Percentiles rank a stretch among this genome's conserved stretches.
phyloP scores from a whole-genome alignment of 2,888 invertebrate species.

The Hyposoter didymator region DNA sequence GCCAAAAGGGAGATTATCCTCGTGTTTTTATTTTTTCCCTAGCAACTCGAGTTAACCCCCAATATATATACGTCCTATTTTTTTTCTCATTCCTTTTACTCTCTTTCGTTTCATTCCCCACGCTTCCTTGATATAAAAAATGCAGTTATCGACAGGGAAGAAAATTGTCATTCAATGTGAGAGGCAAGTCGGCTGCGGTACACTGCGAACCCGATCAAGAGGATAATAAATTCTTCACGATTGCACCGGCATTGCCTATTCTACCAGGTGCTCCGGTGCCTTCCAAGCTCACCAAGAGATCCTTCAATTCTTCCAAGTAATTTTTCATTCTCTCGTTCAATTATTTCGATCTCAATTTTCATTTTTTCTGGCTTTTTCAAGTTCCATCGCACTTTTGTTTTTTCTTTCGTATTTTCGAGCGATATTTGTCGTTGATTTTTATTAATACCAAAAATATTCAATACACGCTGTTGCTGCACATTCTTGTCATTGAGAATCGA shows the following conservation, averaged over 20 bases:
- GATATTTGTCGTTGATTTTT: neutral
- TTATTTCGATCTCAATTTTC: neutral
- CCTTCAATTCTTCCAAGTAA: slow-evolving; percentile 80
- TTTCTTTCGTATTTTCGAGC: neutral
- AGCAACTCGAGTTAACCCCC: slow-evolving; percentile 16
- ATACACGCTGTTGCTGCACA: neutral
- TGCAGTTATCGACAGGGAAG: slow-evolving; percentile 72
- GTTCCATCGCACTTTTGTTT: neutral
- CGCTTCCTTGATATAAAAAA: slow-evolving; percentile 13
- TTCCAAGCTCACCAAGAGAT: slow-evolving; percentile 79
- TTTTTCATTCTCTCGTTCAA: neutral
- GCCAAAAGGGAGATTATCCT: neutral
- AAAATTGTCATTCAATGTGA: slow-evolving; percentile 76
- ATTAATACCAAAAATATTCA: neutral
- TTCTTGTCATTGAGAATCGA: neutral
- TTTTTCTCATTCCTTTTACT: neutral
- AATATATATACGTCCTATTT: neutral
- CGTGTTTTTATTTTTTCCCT: slow-evolving; percentile 14
- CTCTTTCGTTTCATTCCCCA: neutral
- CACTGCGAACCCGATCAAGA: slow-evolving; percentile 71
- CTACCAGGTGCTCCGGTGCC: slow-evolving; percentile 80
- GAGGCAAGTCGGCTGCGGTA: slow-evolving; percentile 76
- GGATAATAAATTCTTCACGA: slow-evolving; percentile 79
- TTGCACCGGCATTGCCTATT: slow-evolving; percentile 82
- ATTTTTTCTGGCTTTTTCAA: neutral